Base-by-base conservation (phyloP, 1,140 invertebrate species). In the Atta cephalotes region DNA sequence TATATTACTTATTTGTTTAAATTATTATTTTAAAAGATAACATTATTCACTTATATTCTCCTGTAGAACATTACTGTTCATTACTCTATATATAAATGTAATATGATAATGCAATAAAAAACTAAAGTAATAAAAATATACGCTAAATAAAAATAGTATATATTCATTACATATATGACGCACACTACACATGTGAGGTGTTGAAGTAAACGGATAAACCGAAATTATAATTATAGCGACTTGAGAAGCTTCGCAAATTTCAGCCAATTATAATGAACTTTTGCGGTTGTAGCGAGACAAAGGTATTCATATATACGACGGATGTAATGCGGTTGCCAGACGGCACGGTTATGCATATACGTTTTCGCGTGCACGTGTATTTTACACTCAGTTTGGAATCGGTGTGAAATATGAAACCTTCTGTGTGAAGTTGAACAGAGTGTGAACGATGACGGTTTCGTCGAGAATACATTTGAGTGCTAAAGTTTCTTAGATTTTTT, bases 181-280 rank as follows among this genome's bases (percentile, higher is more conserved):
- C 16, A 18, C 39, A 77, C 45, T 39, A 80, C 12, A 35, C 3
- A 58, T n/a, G 39, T 35, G n/a, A 4, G 10, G n/a, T 6, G 16
- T 39, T 31, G 78, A 39, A 9, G 3, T 45, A 62, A 77, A 18
- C 9, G 21, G 16, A 14, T 78, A 63, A 62, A 31, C 65, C 58
- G 51, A 6, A 45, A n/a, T 21, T 3, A 21, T 71, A 81, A 81
- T 81, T 49, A 71, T 45, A 45, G 21, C 2, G 5, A 39, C 28
- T 35, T 66, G 51, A 60, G 51, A 45, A 81, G 21, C 21, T 81
- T 58, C 66, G 65, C 35, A 53, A 58, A 39, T 81, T 81, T 71
- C 51, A 81, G 79, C 66, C 51, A 60, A 81, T 81, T 71, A 81
- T 35, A 81, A 81, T 58, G 35, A 81, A 81, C 66, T 51, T 51